A percentile compares a stretch with the other conserved stretches of the same genome.
Evolutionary conservation across 2,888 invertebrate species (phyloP).

Genomic region (Phyto melanocephala): DNA sequence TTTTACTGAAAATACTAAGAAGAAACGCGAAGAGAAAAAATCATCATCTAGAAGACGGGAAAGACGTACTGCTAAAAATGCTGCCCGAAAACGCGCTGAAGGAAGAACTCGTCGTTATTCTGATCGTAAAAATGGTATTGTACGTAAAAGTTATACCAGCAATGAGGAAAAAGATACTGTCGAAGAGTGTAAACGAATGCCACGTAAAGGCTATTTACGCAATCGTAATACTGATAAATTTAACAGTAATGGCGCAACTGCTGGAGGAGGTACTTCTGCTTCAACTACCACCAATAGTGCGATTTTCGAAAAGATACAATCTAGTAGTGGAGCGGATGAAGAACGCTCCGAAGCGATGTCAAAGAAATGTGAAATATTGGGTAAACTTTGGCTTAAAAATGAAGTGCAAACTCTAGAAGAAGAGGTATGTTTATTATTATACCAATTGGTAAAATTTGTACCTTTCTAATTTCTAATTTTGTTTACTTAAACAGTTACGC

Average conservation of each 20-base stretch:
- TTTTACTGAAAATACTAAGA: slow-evolving; percentile 76
- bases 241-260: slow-evolving; percentile 67
- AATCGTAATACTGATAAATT: slow-evolving; percentile 76
- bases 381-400: slow-evolving; percentile 92
- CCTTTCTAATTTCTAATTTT: not conserved
- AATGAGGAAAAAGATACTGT: slow-evolving; percentile 78
- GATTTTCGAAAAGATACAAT: slow-evolving; percentile 74
- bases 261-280: slow-evolving; percentile 72
- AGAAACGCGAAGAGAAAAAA: slow-evolving; percentile 78
- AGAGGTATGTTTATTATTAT: slow-evolving; percentile 80
- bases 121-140: slow-evolving; percentile 77
- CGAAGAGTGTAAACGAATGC: slow-evolving; percentile 77
- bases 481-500: slow-evolving; percentile 68
- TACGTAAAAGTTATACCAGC: slow-evolving; percentile 78
- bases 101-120: slow-evolving; percentile 77
- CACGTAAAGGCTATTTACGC: slow-evolving; percentile 77
- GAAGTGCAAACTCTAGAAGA: slow-evolving; percentile 92
- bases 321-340: slow-evolving; percentile 78
- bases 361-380: slow-evolving; percentile 83
- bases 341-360: slow-evolving; percentile 77
- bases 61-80: slow-evolving; percentile 75
- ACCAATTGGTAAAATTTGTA: not conserved
- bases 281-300: slow-evolving; percentile 75
- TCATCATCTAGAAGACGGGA: slow-evolving; percentile 75
- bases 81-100: slow-evolving; percentile 75